Percentiles rank a stretch among this genome's conserved stretches.
phyloP scores from a whole-genome alignment of 2,888 invertebrate genomes.

The Chaetogeoica ovagalla region DNA sequence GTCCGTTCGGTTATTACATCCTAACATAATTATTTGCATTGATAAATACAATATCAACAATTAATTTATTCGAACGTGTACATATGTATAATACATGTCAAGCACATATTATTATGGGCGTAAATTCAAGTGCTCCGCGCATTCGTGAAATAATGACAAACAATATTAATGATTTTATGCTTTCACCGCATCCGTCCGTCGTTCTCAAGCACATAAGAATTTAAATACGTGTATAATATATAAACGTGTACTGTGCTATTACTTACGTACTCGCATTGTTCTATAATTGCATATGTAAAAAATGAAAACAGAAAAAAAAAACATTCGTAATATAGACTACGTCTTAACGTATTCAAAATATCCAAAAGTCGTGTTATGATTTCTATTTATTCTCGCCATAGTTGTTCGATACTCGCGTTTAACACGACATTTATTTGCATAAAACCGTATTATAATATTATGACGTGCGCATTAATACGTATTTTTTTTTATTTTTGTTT shows the following conservation, averaged over 20 bases:
- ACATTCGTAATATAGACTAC: constrained; percentile 1
- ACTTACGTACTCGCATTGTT: constrained; percentile 17
- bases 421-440: background rate
- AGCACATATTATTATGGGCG: too few relatives aligned
- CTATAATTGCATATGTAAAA: background rate
- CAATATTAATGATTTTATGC: constrained; percentile 23
- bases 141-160: constrained; percentile 18
- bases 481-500: background rate
- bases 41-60: too few relatives aligned
- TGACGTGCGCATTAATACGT: background rate
- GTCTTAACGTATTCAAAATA: constrained; percentile 17
- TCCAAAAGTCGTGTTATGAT: constrained; percentile 24
- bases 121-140: constrained; percentile 13
- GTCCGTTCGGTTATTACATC: background rate
- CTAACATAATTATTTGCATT: too few relatives aligned
- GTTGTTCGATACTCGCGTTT: background rate
- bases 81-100: too few relatives aligned
- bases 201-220: constrained; percentile 25
- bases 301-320: constrained; percentile 1
- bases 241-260: constrained; percentile 7
- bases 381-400: constrained; percentile 5
- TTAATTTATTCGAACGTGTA: too few relatives aligned
- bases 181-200: constrained; percentile 37
- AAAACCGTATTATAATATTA: background rate
- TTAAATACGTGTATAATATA: constrained; percentile 28